Percentiles rank a stretch among this genome's conserved stretches.
phyloP scores from a whole-genome alignment of 2,888 invertebrate species.

The Exocentrus adspersus region DNA sequence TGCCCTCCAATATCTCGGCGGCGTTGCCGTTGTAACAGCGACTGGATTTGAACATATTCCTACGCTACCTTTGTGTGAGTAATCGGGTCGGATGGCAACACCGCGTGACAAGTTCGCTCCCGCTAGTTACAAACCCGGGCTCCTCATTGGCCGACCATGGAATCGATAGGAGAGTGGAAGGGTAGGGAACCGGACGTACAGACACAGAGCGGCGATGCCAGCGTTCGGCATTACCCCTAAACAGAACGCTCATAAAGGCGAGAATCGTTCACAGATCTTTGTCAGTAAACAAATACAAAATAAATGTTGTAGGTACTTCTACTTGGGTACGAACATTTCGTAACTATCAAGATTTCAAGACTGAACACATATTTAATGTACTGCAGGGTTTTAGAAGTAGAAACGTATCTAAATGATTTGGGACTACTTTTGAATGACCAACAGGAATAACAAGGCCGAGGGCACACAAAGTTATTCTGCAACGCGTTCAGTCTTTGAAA shows the following conservation, averaged over 20 bases:
- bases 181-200: conserved; percentile 68
- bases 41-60: conserved; percentile 32
- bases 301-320: too few species aligned
- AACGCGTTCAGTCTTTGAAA: conserved; percentile 18
- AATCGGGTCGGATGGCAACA: conserved; percentile 60
- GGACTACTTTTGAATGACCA: too few species aligned
- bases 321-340: conserved; percentile 53
- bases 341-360: conserved; percentile 41
- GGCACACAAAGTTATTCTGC: too few species aligned
- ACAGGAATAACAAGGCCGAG: too few species aligned
- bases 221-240: conserved; percentile 68
- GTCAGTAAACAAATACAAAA: conserved; percentile 71
- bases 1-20: conserved; percentile 50
- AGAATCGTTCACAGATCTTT: conserved; percentile 60
- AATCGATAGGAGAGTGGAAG: conserved; percentile 73
- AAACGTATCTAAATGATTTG: too few species aligned
- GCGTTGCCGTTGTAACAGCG: conserved; percentile 43
- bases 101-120: conserved; percentile 68
- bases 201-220: conserved; percentile 66
- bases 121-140: conserved; percentile 62
- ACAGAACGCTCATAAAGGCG: conserved; percentile 57
- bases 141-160: conserved; percentile 71
- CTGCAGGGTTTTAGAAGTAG: too few species aligned
- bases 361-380: conserved; percentile 12
- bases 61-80: conserved; percentile 47